Base-by-base conservation (phyloP, 2,888 invertebrate species). In the Eucera pruinosa region DNA sequence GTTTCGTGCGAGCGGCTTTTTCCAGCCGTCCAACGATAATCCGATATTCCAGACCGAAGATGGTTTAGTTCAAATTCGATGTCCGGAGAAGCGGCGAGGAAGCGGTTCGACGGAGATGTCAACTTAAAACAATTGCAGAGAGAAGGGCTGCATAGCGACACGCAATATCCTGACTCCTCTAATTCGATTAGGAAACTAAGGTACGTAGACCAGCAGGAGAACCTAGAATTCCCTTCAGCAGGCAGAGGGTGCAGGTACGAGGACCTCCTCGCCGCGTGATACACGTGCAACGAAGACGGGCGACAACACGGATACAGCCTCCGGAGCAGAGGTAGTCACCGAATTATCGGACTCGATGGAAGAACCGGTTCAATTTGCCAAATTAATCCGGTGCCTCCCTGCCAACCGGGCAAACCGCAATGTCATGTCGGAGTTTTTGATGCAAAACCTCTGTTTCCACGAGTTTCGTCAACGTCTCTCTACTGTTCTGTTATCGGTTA, bases 81-180 rank as follows among this genome's bases (percentile, higher is more conserved):
- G 91, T 92, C 92, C 92, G 91, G 87, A 77, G 77, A 64, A 72
- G 74, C 57, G 64, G 81, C 45, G 48, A 65, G 77, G 64, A 72
- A 69, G 78, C 80, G 82, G 76, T 81, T 82, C 84, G 83, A 80
- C 91, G 91, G 90, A 90, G 91, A 91, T 90, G 91, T 90, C 90
- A 91, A 90, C 90, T 91, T 91, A 91, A 92, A 92, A 92, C 92
- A 92, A 92, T 92, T 91, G 91, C 68, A 13, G 27, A 30, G 41
- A 20, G 52, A 9, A 33, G 64, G 52, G 71, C 86, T 82, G 85
- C 84, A 82, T 83, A 89, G 87, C 88, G 86, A 89, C 89, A 90
- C 91, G 92, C 92, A 92, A 92, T 92, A 92, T 92, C 92, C 92
- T 91, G 92, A 90, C 90, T 90, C 89, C 87, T 88, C 89, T 91